A percentile compares a stretch with the other conserved stretches of the same genome.
Evolutionary conservation across 1,140 invertebrate species (phyloP).

Genomic region (Drosophila pectinifera): DNA sequence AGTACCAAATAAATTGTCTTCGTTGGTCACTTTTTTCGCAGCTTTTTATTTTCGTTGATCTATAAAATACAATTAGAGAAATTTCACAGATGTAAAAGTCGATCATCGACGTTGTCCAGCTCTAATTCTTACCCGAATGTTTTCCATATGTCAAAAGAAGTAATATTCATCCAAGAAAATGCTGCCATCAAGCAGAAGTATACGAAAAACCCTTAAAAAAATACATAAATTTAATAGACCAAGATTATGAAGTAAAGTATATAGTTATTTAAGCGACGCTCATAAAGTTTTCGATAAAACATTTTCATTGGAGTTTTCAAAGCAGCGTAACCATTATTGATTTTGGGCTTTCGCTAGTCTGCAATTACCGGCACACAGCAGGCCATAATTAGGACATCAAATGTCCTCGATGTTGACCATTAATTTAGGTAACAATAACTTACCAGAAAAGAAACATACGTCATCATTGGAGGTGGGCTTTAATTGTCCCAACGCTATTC

Average conservation of each 20-base stretch:
- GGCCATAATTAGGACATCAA: background rate
- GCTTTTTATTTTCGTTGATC: constrained; percentile 57
- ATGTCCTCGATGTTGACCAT: constrained; percentile 3
- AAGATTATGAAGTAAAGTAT: background rate
- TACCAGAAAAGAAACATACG: constrained; percentile 75
- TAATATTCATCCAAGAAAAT: constrained; percentile 96
- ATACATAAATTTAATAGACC: background rate
- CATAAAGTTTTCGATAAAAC: background rate
- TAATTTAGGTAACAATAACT: constrained; percentile 15
- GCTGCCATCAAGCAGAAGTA: constrained; percentile 94
- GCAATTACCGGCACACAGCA: constrained; percentile 6
- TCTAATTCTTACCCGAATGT: constrained; percentile 90
- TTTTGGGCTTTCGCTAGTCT: background rate
- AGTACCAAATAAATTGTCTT: constrained; percentile 87
- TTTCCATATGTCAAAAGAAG: constrained; percentile 95
- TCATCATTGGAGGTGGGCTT: constrained; percentile 72
- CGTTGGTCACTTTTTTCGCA: constrained; percentile 75
- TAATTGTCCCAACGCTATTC: constrained; percentile 86
- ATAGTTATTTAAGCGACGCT: background rate
- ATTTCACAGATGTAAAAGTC: background rate
- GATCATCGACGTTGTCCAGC: too few relatives aligned
- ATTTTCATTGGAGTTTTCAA: background rate
- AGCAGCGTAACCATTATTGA: background rate
- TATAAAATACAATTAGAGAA: constrained; percentile 4
- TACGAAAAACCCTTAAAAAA: constrained; percentile 89